These are phyloP conservation scores for Argyresthia albistria DNA, from an alignment of 2,888 invertebrate genomes.

Conservation along the genomic window DNA sequence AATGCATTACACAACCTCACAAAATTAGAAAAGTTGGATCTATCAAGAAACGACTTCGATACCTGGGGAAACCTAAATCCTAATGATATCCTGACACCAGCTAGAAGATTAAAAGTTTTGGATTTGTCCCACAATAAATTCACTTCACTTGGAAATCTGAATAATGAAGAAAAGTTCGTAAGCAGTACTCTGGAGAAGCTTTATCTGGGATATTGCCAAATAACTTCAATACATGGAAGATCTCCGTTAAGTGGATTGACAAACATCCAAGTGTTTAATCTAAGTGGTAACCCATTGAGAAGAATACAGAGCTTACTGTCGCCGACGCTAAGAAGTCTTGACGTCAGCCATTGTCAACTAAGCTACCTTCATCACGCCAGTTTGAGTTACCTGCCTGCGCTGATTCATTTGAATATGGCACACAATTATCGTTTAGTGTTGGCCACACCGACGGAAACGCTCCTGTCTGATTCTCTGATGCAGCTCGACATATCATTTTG, in stretches of 20 bases:
- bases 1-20: constrained; percentile 65
- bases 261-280: constrained; percentile 63
- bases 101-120: constrained; percentile 68
- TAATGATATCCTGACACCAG: constrained; percentile 55
- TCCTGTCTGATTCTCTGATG: constrained; percentile 66
- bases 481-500: constrained; percentile 75
- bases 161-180: constrained; percentile 63
- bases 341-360: constrained; percentile 73
- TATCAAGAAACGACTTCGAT: constrained; percentile 75
- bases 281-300: constrained; percentile 66
- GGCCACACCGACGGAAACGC: constrained; percentile 38
- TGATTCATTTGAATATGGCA: constrained; percentile 74
- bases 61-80: constrained; percentile 73
- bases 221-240: constrained; percentile 63
- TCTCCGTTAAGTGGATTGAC: constrained; percentile 62
- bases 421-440: constrained; percentile 73
- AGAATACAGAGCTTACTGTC: constrained; percentile 61
- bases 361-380: constrained; percentile 61
- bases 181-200: constrained; percentile 73
- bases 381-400: constrained; percentile 68
- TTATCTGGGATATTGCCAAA: constrained; percentile 75
- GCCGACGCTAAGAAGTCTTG: constrained; percentile 61
- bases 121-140: constrained; percentile 77
- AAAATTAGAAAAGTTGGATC: constrained; percentile 71
- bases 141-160: constrained; percentile 57